Evolutionary conservation across 2,797 vertebrate species (phyloP).

Genomic region (Pseudomugil tenellus): DNA sequence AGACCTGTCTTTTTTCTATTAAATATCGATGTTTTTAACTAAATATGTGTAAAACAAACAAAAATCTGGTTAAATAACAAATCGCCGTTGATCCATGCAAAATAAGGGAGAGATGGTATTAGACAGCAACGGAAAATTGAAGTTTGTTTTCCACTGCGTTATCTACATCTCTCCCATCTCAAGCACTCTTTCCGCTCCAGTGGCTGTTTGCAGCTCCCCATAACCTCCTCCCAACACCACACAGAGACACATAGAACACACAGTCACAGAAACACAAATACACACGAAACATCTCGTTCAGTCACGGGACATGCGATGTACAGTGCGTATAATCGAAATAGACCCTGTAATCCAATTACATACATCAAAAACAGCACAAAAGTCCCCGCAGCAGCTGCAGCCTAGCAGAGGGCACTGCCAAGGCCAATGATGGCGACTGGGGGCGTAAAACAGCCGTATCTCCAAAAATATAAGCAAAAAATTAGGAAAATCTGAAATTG

Average conservation of each 20-base stretch:
- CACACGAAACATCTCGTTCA: conserved; percentile 63
- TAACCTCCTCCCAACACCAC: conserved; percentile 43
- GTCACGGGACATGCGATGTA: conserved; percentile 75
- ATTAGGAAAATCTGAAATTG: background rate
- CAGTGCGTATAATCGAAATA: conserved; percentile 75
- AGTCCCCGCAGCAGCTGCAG: conserved; percentile 65
- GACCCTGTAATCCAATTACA: conserved; percentile 78
- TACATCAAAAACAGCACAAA: conserved; percentile 69
- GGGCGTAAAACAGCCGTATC: conserved; percentile 16
- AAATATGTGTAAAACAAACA: conserved; percentile 29
- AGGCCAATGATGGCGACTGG: conserved; percentile 65
- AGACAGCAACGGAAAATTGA: conserved; percentile 68
- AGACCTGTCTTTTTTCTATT: conserved; percentile 50
- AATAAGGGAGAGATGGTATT: conserved; percentile 42
- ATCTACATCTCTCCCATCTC: conserved; percentile 80
- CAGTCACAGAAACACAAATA: conserved; percentile 28
- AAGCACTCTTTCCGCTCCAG: conserved; percentile 83
- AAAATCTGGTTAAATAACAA: conserved; percentile 4
- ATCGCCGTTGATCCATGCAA: conserved; percentile 30
- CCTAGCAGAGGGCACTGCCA: conserved; percentile 72
- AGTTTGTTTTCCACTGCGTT: conserved; percentile 82
- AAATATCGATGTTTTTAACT: conserved; percentile 48
- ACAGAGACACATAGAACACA: conserved; percentile 27
- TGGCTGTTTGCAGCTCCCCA: conserved; percentile 66
- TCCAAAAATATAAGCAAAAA: conserved; percentile 19